A percentile compares a stretch with the other conserved stretches of the same genome.
Conservation (phyloP, 2,113 vertebrate genomes). For the Tursiops truncatus region DNA sequence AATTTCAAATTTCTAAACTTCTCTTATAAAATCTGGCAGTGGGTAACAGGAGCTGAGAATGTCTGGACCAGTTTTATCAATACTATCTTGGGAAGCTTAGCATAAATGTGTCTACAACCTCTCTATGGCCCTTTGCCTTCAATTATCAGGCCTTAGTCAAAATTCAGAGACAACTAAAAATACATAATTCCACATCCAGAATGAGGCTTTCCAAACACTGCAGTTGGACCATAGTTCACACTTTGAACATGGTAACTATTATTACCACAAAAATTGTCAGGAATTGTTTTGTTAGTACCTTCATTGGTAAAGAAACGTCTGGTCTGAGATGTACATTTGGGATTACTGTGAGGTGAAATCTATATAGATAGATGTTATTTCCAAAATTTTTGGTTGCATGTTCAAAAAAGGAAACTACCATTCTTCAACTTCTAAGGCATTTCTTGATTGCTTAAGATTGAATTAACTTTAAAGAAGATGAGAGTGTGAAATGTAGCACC, state of each 20-base stretch:
- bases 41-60: background rate
- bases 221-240: background rate
- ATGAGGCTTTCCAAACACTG: background rate
- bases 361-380: background rate
- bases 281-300: background rate
- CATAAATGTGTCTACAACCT: background rate
- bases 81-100: background rate
- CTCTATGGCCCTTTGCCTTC: background rate
- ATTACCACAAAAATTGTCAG: background rate
- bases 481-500: background rate
- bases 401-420: background rate
- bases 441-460: background rate
- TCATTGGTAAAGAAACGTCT: background rate
- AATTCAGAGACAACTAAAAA: background rate
- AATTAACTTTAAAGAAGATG: background rate
- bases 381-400: background rate
- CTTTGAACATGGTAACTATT: background rate
- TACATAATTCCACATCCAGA: background rate
- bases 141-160: background rate
- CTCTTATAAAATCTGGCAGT: background rate
- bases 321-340: background rate
- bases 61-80: background rate
- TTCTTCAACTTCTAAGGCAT: background rate
- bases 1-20: background rate
- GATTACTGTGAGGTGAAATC: background rate